These are phyloP conservation scores for Ciconia maguari DNA, from an alignment of 2,113 vertebrate genomes.

Conservation along the genomic window DNA sequence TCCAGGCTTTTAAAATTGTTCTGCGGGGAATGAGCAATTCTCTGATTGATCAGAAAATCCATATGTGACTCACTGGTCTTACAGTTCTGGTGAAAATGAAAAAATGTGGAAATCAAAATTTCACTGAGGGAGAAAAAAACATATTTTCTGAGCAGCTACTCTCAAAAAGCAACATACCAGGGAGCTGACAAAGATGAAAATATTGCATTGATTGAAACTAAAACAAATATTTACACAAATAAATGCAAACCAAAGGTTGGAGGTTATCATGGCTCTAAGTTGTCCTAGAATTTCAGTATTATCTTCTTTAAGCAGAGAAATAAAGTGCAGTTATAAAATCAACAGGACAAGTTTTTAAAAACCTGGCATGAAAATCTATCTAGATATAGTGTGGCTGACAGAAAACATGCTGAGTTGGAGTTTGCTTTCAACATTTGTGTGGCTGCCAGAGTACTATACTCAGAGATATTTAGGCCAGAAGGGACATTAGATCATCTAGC, in stretches of 20 bases:
- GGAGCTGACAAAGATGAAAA: background rate
- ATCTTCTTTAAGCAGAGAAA: background rate
- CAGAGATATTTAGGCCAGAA: constrained; percentile 56
- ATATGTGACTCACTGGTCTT: background rate
- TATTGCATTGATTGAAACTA: background rate
- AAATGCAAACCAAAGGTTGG: background rate
- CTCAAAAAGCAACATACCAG: background rate
- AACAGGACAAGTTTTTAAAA: constrained; percentile 27
- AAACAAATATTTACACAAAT: background rate
- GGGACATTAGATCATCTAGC: constrained; percentile 59
- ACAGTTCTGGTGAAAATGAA: background rate
- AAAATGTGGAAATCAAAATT: background rate
- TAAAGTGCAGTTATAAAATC: constrained; percentile 10
- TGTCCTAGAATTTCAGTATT: background rate
- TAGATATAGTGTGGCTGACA: constrained; percentile 50
- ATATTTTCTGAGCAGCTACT: background rate
- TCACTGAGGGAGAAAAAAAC: background rate
- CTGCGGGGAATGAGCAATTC: background rate
- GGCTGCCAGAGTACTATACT: constrained; percentile 39
- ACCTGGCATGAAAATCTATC: constrained; percentile 35
- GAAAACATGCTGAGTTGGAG: constrained; percentile 52
- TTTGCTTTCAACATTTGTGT: constrained; percentile 49
- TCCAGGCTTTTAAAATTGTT: background rate
- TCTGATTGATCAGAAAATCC: background rate
- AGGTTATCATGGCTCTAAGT: background rate